Percentiles rank a stretch among this genome's conserved stretches.
These are phyloP conservation scores for Dyspetes luteomarginatus DNA, from an alignment of 2,888 invertebrate genomes.

Conservation along the genomic window DNA sequence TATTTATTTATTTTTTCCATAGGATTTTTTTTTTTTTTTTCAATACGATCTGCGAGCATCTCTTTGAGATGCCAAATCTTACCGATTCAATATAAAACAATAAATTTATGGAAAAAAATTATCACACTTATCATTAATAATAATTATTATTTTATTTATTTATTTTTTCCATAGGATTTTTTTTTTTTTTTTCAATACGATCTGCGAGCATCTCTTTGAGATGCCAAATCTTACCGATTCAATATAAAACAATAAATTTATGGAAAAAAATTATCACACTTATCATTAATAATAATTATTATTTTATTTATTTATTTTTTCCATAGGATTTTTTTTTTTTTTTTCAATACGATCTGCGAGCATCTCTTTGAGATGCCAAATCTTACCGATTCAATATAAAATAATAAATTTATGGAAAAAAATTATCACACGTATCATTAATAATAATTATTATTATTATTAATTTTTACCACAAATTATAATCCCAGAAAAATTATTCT, in stretches of 20 bases:
- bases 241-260: not conserved
- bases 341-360: not conserved
- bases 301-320: constrained; percentile 1
- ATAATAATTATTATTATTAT: not conserved
- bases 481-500: not conserved
- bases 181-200: not conserved
- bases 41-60: not conserved
- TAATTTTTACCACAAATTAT: not conserved
- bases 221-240: not conserved
- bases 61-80: constrained; percentile 7
- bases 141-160: not conserved
- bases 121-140: too few species aligned
- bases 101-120: not conserved
- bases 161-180: constrained; percentile 28
- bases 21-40: not conserved
- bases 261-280: too few species aligned
- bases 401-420: not conserved
- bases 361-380: too few species aligned
- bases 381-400: not conserved
- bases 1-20: constrained; percentile 20
- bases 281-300: too few species aligned
- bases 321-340: not conserved
- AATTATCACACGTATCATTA: too few species aligned
- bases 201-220: too few species aligned
- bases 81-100: not conserved